Percentiles rank a stretch among this genome's conserved stretches.
Evolutionary conservation across 30 jellyfish, hydroid and myxozoan genomes (phyloP).

Genomic region (Phacellophora camtschatica): DNA sequence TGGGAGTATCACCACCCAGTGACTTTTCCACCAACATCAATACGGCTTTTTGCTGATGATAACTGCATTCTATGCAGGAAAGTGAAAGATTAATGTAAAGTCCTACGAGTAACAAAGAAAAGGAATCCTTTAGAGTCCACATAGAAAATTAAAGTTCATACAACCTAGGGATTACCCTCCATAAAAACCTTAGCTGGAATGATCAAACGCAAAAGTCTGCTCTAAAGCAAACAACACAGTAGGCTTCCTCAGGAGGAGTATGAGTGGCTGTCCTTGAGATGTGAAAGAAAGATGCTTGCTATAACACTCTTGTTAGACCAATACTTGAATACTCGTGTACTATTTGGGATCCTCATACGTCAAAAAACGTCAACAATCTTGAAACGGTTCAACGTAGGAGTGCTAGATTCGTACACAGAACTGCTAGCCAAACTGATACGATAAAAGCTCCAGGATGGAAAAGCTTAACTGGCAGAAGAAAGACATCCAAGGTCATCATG

Average conservation of each 20-base stretch:
- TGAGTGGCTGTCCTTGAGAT: neutral
- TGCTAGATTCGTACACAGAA: neutral
- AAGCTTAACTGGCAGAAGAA: neutral
- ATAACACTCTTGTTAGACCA: neutral
- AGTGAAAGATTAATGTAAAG: no score
- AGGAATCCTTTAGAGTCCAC: neutral
- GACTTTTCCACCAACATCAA: no score
- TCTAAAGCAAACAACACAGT: neutral
- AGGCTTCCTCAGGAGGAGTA: neutral
- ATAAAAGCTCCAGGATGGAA: neutral
- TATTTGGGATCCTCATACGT: neutral
- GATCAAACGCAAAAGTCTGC: neutral
- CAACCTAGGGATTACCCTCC: neutral
- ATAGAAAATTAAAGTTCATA: neutral
- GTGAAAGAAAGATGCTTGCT: neutral
- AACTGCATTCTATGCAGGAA: no score
- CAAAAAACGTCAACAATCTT: neutral
- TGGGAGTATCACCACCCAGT: no score
- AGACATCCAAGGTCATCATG: conserved; percentile 1
- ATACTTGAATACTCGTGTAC: neutral
- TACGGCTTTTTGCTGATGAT: no score
- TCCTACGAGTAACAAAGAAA: neutral
- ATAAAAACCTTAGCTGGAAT: neutral
- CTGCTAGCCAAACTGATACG: neutral
- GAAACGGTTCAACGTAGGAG: neutral